These are phyloP conservation scores for Lepetodrilus schrolli DNA, from an alignment of 2,888 invertebrate genomes.

Conservation along the genomic window DNA sequence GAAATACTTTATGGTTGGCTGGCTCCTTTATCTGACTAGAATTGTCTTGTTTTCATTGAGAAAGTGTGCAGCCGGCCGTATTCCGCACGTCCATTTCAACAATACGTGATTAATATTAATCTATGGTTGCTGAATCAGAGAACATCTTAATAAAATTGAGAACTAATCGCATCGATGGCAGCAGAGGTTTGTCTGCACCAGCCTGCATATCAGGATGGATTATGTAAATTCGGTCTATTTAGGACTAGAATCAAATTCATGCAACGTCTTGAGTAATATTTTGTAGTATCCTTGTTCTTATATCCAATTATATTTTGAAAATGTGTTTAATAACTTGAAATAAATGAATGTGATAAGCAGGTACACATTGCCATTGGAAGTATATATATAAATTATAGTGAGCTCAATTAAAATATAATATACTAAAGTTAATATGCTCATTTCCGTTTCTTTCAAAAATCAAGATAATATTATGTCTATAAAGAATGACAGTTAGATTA, in stretches of 20 bases:
- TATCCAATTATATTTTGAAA: neutral
- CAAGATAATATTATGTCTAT: too few relatives aligned
- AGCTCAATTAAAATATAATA: too few relatives aligned
- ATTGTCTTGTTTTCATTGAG: constrained; percentile 4
- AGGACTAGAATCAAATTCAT: neutral
- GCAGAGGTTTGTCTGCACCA: constrained; percentile 1
- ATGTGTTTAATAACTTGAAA: neutral
- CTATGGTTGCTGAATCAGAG: neutral
- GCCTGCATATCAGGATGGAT: neutral
- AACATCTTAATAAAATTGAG: constrained; percentile 22
- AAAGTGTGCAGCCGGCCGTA: neutral
- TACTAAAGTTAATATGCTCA: too few relatives aligned
- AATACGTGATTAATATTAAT: constrained; percentile 26
- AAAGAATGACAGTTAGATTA: too few relatives aligned
- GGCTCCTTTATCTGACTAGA: neutral
- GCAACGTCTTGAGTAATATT: neutral
- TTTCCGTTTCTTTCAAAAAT: too few relatives aligned
- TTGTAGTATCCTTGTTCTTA: neutral
- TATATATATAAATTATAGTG: neutral
- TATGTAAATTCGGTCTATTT: neutral
- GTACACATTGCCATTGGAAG: neutral
- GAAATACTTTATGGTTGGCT: constrained; percentile 3
- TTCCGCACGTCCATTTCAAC: neutral
- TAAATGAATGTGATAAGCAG: neutral
- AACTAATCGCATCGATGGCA: neutral